Conservation (phyloP, 2,797 vertebrate genomes). For the Anisognathus igniventris region DNA sequence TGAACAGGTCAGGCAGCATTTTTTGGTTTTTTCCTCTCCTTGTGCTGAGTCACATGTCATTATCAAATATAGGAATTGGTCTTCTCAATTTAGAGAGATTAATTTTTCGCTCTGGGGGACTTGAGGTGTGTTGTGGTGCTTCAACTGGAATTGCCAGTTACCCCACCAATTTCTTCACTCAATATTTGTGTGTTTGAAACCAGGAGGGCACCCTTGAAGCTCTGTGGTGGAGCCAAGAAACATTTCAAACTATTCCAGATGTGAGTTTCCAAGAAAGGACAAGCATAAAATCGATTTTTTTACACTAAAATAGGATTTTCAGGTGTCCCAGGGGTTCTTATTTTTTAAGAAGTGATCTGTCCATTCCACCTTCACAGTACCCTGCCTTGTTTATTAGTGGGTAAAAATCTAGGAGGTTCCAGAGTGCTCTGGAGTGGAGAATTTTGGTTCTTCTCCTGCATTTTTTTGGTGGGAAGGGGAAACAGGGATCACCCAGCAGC, state of each 20-base stretch:
- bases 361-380: not conserved
- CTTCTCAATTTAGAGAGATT: not conserved
- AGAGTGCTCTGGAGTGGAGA: not conserved
- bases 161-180: not conserved
- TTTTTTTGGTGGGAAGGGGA: not conserved
- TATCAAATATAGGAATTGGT: not conserved
- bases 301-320: not conserved
- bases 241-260: not conserved
- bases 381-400: rapidly evolving
- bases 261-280: not conserved
- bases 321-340: not conserved
- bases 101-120: not conserved
- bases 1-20: not conserved
- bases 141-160: not conserved
- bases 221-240: not conserved
- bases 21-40: not conserved
- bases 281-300: rapidly evolving
- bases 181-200: not conserved
- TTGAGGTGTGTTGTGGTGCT: not conserved
- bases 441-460: not conserved
- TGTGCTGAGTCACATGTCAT: not conserved
- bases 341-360: not conserved
- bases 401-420: not conserved
- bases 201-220: not conserved
- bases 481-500: not conserved